Base-by-base conservation (phyloP, 2,888 invertebrate genomes). In the Pycnomerus fuliginosus region DNA sequence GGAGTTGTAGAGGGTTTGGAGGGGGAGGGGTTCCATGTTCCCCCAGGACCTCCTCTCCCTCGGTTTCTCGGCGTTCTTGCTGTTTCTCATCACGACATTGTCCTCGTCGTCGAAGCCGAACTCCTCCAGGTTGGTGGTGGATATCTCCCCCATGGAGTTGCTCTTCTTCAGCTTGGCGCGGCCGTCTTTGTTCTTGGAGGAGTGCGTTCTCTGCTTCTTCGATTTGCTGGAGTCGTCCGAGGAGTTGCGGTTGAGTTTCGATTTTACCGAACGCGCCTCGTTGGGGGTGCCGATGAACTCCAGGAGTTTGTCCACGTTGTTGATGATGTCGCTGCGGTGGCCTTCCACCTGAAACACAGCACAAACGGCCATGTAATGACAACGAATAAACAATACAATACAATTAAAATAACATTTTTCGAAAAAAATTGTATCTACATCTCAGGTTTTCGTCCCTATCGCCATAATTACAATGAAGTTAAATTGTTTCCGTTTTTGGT, bases 121-220 rank as follows among this genome's bases (percentile, higher is more conserved):
- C 61, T 86, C 86, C 61, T 85, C 85, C 7, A 11, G 12, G 69
- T 82, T 85, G 43, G 85, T 83, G 56, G 85, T 83, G 31, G 87
- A 87, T 30, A 89, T 80, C 72, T 90, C 90, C 69, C 90, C 89
- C 58, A 90, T 73, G 16, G 89, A 89, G 65, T 86, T 84, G 52
- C 87, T 84, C 54, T 88, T 85, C 65, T 86, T 82, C 44, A 80
- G 62, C 51, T 76, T 75, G 33, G 37, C 16, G 3, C 45, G 15
- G 25, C 50, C 25, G 65, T 66, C 58, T 68, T 73, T 61, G 20
- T 48, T 75, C 37, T 65, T 55, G 23, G 57, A 53, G 3, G 58
- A 54, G 27, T 59, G 56, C 1, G 58, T 53, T n/a, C 59, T 40
- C 28, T 62, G 61, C 27, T 61, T 56, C 43, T 60, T 64, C 58